phyloP scores from a whole-genome alignment of 2,888 invertebrate species.

The Yponomeuta malinellus region DNA sequence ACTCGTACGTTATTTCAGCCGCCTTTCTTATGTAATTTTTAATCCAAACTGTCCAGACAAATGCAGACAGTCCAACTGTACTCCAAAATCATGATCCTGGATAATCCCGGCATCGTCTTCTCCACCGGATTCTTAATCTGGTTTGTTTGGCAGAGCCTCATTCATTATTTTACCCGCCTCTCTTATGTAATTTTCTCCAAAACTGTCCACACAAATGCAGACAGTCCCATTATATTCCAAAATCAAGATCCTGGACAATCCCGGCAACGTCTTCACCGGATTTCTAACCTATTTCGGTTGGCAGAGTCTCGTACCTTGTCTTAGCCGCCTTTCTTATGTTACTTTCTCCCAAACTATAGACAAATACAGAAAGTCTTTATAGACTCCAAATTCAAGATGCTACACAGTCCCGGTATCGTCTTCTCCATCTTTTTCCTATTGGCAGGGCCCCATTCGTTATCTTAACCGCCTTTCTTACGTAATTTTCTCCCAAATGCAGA shows the following conservation, averaged over 20 bases:
- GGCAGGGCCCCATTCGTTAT: too few species aligned
- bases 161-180: too few species aligned
- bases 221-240: slow-evolving; percentile 74
- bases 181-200: too few species aligned
- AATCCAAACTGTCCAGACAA: slow-evolving; percentile 69
- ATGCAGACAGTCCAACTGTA: slow-evolving; percentile 97
- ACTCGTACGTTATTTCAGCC: too few species aligned
- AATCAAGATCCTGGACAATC: slow-evolving; percentile 95
- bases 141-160: slow-evolving; percentile 41
- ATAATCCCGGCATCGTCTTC: slow-evolving; percentile 97
- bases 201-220: too few species aligned
- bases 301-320: too few species aligned
- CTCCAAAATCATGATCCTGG: slow-evolving; percentile 91
- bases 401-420: slow-evolving; percentile 98
- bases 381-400: slow-evolving; percentile 92
- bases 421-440: slow-evolving; percentile 74
- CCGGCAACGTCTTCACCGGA: slow-evolving; percentile 86
- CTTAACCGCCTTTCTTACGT: too few species aligned
- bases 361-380: too few species aligned
- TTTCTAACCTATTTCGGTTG: slow-evolving; percentile 38
- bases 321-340: too few species aligned
- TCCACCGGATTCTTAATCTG: slow-evolving; percentile 58
- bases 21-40: background rate
- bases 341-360: too few species aligned
- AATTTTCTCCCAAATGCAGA: too few species aligned